Conservation (phyloP, 2,797 vertebrate species). For the Heteromormyrus szaboi region DNA sequence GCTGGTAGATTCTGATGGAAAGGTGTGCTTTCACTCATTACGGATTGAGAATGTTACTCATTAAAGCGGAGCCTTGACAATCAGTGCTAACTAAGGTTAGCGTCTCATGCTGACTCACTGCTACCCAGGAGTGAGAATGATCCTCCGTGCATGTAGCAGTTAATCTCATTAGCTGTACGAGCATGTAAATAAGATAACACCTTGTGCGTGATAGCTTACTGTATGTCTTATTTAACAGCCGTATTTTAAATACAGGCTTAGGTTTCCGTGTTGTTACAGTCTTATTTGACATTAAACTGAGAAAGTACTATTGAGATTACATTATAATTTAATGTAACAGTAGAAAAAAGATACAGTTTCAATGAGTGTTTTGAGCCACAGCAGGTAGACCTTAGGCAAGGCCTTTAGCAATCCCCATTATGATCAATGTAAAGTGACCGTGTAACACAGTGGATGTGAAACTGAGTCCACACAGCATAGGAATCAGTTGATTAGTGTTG, state of each 20-base stretch:
- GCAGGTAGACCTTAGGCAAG: background rate
- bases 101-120: background rate
- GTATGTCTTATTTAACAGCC: background rate
- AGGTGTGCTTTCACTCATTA: background rate
- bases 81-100: background rate
- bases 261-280: background rate
- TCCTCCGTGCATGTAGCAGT: constrained; percentile 42
- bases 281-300: constrained; percentile 1
- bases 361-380: background rate
- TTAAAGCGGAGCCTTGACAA: background rate
- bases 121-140: background rate
- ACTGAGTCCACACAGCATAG: background rate
- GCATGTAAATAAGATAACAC: constrained; percentile 51
- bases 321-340: constrained; percentile 1
- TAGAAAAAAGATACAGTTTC: background rate
- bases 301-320: background rate
- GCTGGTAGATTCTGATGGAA: background rate
- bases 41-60: background rate
- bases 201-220: constrained; percentile 53
- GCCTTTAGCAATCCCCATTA: background rate
- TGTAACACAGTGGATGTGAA: background rate
- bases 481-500: background rate
- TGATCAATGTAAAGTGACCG: background rate
- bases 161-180: constrained; percentile 58
- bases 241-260: background rate